phyloP scores from a whole-genome alignment of 1,140 invertebrate species.

The Harlomillsia oculata region DNA sequence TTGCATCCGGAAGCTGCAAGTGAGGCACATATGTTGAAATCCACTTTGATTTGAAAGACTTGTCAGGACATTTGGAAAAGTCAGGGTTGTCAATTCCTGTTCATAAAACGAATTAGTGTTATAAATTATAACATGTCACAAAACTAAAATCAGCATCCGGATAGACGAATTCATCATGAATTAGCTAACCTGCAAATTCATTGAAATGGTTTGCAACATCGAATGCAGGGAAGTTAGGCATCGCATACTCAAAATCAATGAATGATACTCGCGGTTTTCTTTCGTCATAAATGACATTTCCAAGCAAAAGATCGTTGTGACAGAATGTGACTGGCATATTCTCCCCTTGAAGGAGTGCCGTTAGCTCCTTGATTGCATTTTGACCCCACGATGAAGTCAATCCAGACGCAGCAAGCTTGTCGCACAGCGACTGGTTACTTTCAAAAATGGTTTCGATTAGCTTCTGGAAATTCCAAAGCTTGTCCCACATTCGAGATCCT shows the following conservation, averaged over 20 bases:
- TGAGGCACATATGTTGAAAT: conserved; percentile 61
- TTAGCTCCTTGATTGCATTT: conserved; percentile 53
- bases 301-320: conserved; percentile 93
- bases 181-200: conserved; percentile 81
- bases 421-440: not conserved
- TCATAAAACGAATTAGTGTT: conserved; percentile 20
- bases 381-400: not conserved
- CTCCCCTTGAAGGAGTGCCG: conserved; percentile 54
- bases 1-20: conserved; percentile 40
- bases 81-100: conserved; percentile 63
- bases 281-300: conserved; percentile 80
- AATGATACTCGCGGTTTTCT: conserved; percentile 64
- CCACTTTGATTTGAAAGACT: conserved; percentile 74
- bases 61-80: conserved; percentile 65
- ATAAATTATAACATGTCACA: not conserved
- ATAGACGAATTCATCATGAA: not conserved
- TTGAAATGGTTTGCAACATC: conserved; percentile 98
- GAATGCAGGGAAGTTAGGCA: conserved; percentile 85
- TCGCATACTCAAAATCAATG: conserved; percentile 96
- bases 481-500: conserved; percentile 58
- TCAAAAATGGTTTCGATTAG: conserved; percentile 46
- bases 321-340: conserved; percentile 82
- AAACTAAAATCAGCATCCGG: not conserved
- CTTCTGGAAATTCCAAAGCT: conserved; percentile 60
- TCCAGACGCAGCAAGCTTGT: conserved; percentile 1